Base-by-base conservation (phyloP, 2,888 invertebrate genomes). In the Torymus tubicola region DNA sequence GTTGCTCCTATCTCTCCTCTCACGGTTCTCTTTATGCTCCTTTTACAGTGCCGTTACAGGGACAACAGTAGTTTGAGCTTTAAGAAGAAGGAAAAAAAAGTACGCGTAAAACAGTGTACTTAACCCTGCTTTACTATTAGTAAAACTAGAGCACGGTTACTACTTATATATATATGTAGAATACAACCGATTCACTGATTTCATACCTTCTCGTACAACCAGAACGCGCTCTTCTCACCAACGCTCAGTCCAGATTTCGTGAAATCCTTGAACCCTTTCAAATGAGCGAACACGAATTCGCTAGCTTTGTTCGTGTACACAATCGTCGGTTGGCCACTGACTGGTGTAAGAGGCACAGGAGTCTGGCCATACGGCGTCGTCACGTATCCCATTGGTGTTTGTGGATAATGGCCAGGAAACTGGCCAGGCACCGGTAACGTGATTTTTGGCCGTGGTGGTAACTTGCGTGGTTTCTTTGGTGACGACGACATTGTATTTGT, bases 201-300 rank as follows among this genome's bases (percentile, higher is more conserved):
- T 21, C 21, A 21, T 83, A 96, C 92, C 92, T 95, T 96, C 83
- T 95, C 94, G 88, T 96, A 96, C 82, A 96, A 91, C 93, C 95
- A 96, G 85, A 94, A 95, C 0, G 96, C 96, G 81, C 94, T 93
- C 89, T 96, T 96, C 90, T 97, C 97, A 81, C 97, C 97, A 57
- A 94, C 94, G 90, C 96, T 96, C 83, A 97, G 91, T 31, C 97
- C 96, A 77, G 95, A 94, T 87, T 96, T 96, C 0, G 96, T 96
- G 88, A 96, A 94, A 89, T 96, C 95, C 86, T 94, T 94, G 85
- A 96, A 94, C 0, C 95, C 96, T 85, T 94, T 94, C 85, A 96
- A 95, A 87, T 96, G 96, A 84, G 95, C 94, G 87, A 95, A 95
- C 93, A 96, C 94, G 86, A 96, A 96, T 84, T 95, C 95, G 21